A percentile compares a stretch with the other conserved stretches of the same genome.
phyloP scores from a whole-genome alignment of 2,113 vertebrate species.

The Gobio gobio region DNA sequence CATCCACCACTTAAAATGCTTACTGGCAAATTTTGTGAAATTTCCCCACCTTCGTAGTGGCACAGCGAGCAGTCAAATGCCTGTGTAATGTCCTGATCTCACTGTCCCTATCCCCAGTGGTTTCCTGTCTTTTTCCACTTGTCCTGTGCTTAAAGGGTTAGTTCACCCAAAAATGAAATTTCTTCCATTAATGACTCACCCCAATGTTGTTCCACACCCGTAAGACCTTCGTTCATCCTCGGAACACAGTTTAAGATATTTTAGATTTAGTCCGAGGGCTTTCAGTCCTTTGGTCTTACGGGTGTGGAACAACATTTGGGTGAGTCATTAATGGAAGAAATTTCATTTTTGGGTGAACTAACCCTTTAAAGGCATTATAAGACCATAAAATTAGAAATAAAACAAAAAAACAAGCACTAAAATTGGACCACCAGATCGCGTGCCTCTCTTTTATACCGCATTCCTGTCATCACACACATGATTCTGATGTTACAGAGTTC shows the following conservation, averaged over 20 bases:
- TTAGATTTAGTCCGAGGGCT: too few species aligned
- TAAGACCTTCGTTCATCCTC: too few species aligned
- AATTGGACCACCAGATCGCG: background rate
- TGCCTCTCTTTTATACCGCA: background rate
- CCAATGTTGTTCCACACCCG: too few species aligned
- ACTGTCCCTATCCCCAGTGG: background rate
- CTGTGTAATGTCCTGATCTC: background rate
- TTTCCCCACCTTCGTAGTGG: background rate
- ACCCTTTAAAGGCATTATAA: conserved; percentile 21
- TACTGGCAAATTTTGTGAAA: background rate
- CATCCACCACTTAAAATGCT: background rate
- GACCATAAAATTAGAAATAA: conserved; percentile 1
- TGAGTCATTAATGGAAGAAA: too few species aligned
- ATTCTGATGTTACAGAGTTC: background rate
- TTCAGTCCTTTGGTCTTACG: too few species aligned
- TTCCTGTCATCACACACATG: background rate
- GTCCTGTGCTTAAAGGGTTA: conserved; percentile 15
- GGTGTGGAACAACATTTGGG: too few species aligned
- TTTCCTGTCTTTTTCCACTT: conserved; percentile 6
- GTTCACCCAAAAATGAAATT: too few species aligned
- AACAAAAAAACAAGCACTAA: background rate
- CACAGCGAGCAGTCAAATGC: background rate
- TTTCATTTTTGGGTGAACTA: too few species aligned
- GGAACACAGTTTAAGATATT: too few species aligned
- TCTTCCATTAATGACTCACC: too few species aligned